These are phyloP conservation scores for Erpobdella octoculata DNA, from an alignment of 2,888 invertebrate genomes.

Conservation along the genomic window DNA sequence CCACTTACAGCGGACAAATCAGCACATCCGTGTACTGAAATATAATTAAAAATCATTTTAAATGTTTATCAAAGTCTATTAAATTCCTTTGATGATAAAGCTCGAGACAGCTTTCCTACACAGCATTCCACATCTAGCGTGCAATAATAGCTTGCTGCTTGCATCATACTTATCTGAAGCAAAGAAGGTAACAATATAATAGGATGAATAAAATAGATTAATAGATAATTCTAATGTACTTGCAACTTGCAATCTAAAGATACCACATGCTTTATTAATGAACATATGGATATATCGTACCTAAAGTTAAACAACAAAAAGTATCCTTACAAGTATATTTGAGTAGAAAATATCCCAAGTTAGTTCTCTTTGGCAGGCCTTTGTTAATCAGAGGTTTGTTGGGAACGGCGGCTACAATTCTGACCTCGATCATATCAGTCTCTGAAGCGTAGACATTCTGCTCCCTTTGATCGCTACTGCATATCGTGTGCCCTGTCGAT, in stretches of 20 bases:
- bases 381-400: no score
- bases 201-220: no score
- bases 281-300: neutral
- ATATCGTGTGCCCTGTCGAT: slow-evolving; percentile 28
- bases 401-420: neutral
- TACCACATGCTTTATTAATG: no score
- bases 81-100: neutral
- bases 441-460: slow-evolving; percentile 30
- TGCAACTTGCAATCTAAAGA: no score
- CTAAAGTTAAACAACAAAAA: no score
- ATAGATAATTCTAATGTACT: no score
- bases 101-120: no score
- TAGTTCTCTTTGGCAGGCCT: no score
- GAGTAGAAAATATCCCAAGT: slow-evolving; percentile 6
- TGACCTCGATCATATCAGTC: slow-evolving; percentile 20
- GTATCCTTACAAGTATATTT: neutral
- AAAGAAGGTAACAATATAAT: no score
- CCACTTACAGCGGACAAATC: slow-evolving; percentile 25
- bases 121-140: no score
- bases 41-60: neutral
- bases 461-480: slow-evolving; percentile 25
- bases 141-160: no score
- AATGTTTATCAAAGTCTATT: neutral
- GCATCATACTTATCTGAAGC: no score
- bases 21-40: slow-evolving; percentile 35